These are phyloP conservation scores for Spialia ferax DNA, from an alignment of 2,888 invertebrate species.

Conservation along the genomic window DNA sequence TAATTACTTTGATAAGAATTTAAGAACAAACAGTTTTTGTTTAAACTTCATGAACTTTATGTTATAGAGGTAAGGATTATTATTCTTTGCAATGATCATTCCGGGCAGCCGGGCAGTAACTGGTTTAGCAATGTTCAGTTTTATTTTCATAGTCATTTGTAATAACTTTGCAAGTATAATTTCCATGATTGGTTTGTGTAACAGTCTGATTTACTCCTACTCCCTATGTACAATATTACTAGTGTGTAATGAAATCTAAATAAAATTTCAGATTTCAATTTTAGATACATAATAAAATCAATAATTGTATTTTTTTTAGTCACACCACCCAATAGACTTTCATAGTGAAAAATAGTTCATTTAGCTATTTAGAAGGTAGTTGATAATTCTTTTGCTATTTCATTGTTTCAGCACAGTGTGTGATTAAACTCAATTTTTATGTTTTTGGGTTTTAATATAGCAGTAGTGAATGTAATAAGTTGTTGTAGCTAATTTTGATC, in stretches of 20 bases:
- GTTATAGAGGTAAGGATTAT: no score
- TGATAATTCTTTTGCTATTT: slow-evolving; percentile 44
- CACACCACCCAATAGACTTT: slow-evolving; percentile 40
- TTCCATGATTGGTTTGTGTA: no score
- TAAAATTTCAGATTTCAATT: slow-evolving; percentile 24
- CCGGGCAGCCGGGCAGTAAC: no score
- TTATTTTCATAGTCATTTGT: no score
- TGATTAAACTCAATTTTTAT: slow-evolving; percentile 35
- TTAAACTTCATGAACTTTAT: no score
- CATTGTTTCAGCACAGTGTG: slow-evolving; percentile 41
- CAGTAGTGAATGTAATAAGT: slow-evolving; percentile 41
- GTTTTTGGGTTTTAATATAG: slow-evolving; percentile 6
- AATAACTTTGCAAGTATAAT: no score
- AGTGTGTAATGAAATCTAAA: slow-evolving; percentile 17
- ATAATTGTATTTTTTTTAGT: slow-evolving; percentile 30
- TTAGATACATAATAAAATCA: slow-evolving; percentile 21
- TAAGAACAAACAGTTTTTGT: no score
- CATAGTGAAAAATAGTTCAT: slow-evolving; percentile 22
- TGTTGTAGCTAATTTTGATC: slow-evolving; percentile 37
- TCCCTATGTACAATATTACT: background rate
- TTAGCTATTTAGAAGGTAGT: slow-evolving; percentile 34
- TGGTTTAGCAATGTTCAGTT: no score
- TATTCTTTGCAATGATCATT: no score
- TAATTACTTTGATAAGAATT: no score
- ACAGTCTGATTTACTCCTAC: no score